Base-by-base conservation (phyloP, 2,888 invertebrate genomes). In the Ectemnius continuus region DNA sequence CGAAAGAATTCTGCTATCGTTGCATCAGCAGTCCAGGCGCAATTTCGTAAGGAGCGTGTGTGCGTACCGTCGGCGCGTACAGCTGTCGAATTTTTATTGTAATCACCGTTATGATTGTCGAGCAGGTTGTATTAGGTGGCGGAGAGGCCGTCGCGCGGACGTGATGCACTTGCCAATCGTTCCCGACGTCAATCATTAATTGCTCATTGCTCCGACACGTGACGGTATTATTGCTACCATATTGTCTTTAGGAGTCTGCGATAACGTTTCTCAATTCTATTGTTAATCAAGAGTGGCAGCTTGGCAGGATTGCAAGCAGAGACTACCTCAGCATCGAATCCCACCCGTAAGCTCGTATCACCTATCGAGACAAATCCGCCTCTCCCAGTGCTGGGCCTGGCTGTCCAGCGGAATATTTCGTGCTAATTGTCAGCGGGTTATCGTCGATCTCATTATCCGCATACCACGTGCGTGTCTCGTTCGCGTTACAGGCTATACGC, bases 381-480 rank as follows among this genome's bases (percentile, higher is more conserved):
- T 52, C 52, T 14, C 52, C 52, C 52, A 14, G 52, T 13, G 52
- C 52, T 16, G 16, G 16, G 52, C 52, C 16, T 47, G 52, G 8
- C 5, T 14, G 52, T 46, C 47, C n/a, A 20, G 2, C 23, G 8
- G 16, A 68, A 62, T 67, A 70, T 58, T 46, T 28, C 63, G 23
- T 48, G 16, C 67, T 73, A 70, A 76, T 73, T 64, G 84, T 83
- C 83, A 82, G 80, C 70, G 73, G 80, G 79, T 82, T 86, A 88
- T 89, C 87, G 81, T 76, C 80, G 78, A 87, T 86, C 85, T 88
- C 86, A 87, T 87, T 87, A 87, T 85, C 84, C 84, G 85, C 86
- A 87, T 87, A 86, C 83, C 86, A 80, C 74, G 83, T 75, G 84
- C 86, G 85, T 88, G 87, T 85, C 85, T 76, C 80, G 79, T 75